phyloP scores from a whole-genome alignment of 2,888 invertebrate species.

The Dastarcus helophoroides region DNA sequence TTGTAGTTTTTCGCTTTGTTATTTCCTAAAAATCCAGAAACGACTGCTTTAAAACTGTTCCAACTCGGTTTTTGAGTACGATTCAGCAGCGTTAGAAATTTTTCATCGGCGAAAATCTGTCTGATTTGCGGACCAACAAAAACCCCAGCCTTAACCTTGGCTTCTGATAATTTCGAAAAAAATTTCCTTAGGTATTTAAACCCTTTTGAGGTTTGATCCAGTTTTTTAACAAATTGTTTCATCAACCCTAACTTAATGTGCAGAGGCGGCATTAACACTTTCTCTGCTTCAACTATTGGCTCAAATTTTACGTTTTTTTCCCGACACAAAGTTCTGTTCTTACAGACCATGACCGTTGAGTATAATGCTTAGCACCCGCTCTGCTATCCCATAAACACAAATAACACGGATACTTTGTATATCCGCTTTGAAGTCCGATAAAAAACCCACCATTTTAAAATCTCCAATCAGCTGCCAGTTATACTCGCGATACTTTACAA shows the following conservation, averaged over 20 bases:
- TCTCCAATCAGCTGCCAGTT: no score
- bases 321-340: conserved; percentile 12
- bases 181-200: conserved; percentile 4
- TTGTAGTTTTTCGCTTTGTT: no score
- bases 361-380: conserved; percentile 15
- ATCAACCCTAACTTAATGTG: conserved; percentile 14
- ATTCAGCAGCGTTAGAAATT: conserved; percentile 15
- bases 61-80: conserved; percentile 10
- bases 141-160: conserved; percentile 21
- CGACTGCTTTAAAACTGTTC: conserved; percentile 12
- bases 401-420: no score
- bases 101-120: conserved; percentile 14
- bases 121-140: conserved; percentile 21
- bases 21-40: no score
- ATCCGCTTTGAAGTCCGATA: no score
- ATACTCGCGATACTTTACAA: conserved; percentile 21
- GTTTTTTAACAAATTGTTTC: conserved; percentile 12
- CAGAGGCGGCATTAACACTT: conserved; percentile 12
- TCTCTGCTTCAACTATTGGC: conserved; percentile 11
- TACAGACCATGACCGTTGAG: conserved; percentile 13
- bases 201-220: conserved; percentile 6
- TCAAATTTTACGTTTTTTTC: conserved; percentile 15
- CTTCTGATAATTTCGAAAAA: neutral
- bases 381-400: conserved; percentile 19
- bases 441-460: no score